Evolutionary conservation across 1,140 invertebrate genomes (phyloP).

Genomic region (Drosophila rhopaloa): DNA sequence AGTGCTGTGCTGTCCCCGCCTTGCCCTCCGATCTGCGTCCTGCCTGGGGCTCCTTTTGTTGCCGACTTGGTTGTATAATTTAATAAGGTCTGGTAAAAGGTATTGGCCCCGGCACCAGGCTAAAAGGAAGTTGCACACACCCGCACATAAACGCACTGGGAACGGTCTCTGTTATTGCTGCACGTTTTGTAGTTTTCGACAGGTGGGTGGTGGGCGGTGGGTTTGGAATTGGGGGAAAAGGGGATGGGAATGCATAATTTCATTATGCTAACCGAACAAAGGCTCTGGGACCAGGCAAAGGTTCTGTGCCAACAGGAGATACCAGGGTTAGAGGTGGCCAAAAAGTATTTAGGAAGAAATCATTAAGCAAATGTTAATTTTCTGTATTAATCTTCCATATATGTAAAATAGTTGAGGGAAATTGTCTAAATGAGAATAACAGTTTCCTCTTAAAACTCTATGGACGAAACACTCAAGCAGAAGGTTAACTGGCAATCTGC

Average conservation of each 20-base stretch:
- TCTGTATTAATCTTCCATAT: background rate
- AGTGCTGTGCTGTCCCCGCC: background rate
- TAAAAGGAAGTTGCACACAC: slow-evolving; percentile 42
- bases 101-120: slow-evolving; percentile 50
- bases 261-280: slow-evolving; percentile 59
- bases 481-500: slow-evolving; percentile 12
- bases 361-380: slow-evolving; percentile 1
- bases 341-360: slow-evolving; percentile 5
- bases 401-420: slow-evolving; percentile 11
- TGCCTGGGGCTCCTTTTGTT: slow-evolving; percentile 44
- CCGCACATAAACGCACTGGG: slow-evolving; percentile 14
- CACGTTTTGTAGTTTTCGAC: slow-evolving; percentile 76
- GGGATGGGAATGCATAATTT: slow-evolving; percentile 60
- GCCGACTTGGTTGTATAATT: slow-evolving; percentile 66
- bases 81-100: slow-evolving; percentile 74
- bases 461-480: slow-evolving; percentile 8
- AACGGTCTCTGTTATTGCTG: slow-evolving; percentile 45
- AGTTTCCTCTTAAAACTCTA: slow-evolving; percentile 1
- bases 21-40: slow-evolving; percentile 1
- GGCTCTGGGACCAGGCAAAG: slow-evolving; percentile 1
- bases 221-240: background rate
- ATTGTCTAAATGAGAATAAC: slow-evolving; percentile 5
- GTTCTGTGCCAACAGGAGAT: slow-evolving; percentile 2
- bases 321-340: slow-evolving; percentile 14
- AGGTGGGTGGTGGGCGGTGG: slow-evolving; percentile 40